Base-by-base conservation (phyloP, 2,113 vertebrate genomes). In the Chloropsis hardwickii region DNA sequence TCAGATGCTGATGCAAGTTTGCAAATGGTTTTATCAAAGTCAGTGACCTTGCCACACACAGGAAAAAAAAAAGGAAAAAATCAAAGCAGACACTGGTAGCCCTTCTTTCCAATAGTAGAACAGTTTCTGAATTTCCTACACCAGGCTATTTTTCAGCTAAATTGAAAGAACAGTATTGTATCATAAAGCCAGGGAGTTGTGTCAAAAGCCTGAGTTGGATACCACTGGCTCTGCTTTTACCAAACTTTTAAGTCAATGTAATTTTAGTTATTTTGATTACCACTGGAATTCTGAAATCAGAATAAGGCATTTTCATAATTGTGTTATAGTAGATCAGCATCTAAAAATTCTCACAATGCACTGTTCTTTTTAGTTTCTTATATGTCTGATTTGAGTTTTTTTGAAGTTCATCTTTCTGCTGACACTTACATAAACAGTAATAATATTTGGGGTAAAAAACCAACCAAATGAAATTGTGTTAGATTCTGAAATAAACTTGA, bases 21-120 rank as follows among this genome's bases (percentile, higher is more conserved):
- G 76, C 44, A 88, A 95, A 64, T 81, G 70, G 33, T 80, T 93
- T 86, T 87, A 81, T 92, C 64, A 80, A 87, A 96, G 64, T 74
- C 60, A 44, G 17, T 93, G 82, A 82, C 67, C 79, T 86, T 88
- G 45, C 37, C 22, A 35, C 53, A 83, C 22, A 44, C 5, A 12
- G 40, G 2, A 1, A 12, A 50, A 67, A 62, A 60, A 73, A 61
- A 40, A 15, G 12, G 53, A 71, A 69, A 65, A 8, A 64, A 79
- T 90, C 44, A 94, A 83, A 94, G 67, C 24, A 66, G 47, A 81
- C 44, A 53, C 23, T 86, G 29, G 15, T 72, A 77, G 51, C 29
- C 90, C 42, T 94, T 90, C 35, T 86, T 81, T 88, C 65, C 6
- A 2, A 45, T 14, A 90, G 48, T 48, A 35, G 35, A 86, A 83